Percentiles rank a stretch among this genome's conserved stretches.
These are phyloP conservation scores for Autographa gamma DNA, from an alignment of 2,888 invertebrate species.

Conservation along the genomic window DNA sequence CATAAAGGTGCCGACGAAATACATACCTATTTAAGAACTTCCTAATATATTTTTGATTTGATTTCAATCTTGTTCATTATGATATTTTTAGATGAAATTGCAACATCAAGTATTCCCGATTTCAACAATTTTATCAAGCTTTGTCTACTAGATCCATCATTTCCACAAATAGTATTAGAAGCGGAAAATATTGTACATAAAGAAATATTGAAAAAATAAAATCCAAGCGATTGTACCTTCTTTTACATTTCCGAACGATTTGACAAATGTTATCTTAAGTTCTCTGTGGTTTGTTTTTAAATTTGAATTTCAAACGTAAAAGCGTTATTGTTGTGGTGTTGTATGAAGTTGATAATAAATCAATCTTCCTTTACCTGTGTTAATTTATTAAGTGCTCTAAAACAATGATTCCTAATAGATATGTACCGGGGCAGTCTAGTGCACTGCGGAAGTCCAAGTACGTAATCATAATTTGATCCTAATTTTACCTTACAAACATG, in stretches of 20 bases:
- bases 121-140: slow-evolving; percentile 75
- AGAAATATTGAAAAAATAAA: slow-evolving; percentile 46
- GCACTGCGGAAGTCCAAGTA: slow-evolving; percentile 78
- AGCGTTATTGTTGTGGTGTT: slow-evolving; percentile 11
- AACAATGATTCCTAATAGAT: slow-evolving; percentile 72
- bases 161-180: slow-evolving; percentile 72
- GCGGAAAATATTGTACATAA: slow-evolving; percentile 69
- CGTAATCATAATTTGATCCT: slow-evolving; percentile 8
- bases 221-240: neutral
- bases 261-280: neutral
- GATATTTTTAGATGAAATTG: slow-evolving; percentile 46
- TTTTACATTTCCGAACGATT: neutral
- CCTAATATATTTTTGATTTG: too few species aligned
- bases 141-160: slow-evolving; percentile 79
- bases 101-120: slow-evolving; percentile 57
- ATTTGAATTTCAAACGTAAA: slow-evolving; percentile 52
- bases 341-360: neutral
- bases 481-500: too few species aligned
- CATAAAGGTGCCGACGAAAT: slow-evolving; percentile 63
- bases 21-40: too few species aligned
- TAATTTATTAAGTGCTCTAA: neutral
- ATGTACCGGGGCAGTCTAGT: slow-evolving; percentile 68
- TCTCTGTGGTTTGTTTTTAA: slow-evolving; percentile 10
- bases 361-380: slow-evolving; percentile 7
- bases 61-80: neutral